These are phyloP conservation scores for Dicerorhinus sumatrensis DNA, from an alignment of 2,113 vertebrate species.

Conservation along the genomic window DNA sequence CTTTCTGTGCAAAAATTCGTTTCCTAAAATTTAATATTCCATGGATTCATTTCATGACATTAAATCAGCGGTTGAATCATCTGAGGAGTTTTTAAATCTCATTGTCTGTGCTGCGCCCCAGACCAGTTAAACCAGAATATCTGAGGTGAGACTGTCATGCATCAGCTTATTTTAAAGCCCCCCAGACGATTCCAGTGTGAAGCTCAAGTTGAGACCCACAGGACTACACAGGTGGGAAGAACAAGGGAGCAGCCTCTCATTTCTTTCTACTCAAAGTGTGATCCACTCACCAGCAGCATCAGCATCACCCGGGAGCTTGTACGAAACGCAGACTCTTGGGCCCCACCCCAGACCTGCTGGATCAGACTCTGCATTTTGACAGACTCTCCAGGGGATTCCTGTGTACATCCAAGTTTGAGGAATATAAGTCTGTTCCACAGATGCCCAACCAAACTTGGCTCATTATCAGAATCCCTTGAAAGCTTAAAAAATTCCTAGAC, in stretches of 20 bases:
- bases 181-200: not conserved
- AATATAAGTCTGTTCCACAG: rapidly evolving
- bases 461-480: not conserved
- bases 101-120: not conserved
- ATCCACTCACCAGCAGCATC: too few relatives aligned
- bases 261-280: too few relatives aligned
- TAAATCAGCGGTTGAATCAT: not conserved
- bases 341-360: not conserved
- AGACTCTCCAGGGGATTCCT: not conserved
- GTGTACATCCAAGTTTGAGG: not conserved
- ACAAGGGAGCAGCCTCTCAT: rapidly evolving
- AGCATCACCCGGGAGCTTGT: not conserved
- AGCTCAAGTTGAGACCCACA: not conserved
- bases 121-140: not conserved
- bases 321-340: not conserved
- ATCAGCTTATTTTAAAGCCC: not conserved
- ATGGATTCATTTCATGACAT: rapidly evolving
- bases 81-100: not conserved
- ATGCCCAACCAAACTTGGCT: not conserved
- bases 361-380: not conserved
- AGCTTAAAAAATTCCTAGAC: not conserved
- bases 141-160: not conserved
- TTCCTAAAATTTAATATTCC: not conserved
- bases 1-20: not conserved
- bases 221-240: not conserved